Percentiles rank a stretch among this genome's conserved stretches.
Conservation (phyloP, 1,140 invertebrate species). For the Drosophila busckii region DNA sequence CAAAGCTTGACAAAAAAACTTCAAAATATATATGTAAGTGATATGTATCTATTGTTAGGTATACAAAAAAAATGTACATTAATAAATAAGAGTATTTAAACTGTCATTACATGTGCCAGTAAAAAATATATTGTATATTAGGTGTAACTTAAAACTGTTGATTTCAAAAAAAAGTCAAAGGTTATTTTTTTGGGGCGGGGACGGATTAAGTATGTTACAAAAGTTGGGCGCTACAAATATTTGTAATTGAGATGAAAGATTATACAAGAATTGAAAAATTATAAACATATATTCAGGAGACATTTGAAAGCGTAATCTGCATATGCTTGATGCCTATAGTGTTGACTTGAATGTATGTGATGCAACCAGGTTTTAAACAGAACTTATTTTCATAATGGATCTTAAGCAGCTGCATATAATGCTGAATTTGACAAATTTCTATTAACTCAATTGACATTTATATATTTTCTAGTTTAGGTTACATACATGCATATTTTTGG, state of each 20-base stretch:
- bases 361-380: no score
- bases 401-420: constrained; percentile 6
- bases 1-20: constrained; percentile 51
- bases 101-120: constrained; percentile 27
- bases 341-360: no score
- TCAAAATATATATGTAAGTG: constrained; percentile 49
- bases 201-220: constrained; percentile 62
- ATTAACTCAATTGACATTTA: no score
- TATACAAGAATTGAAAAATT: constrained; percentile 21
- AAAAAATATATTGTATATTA: constrained; percentile 27
- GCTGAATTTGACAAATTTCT: not conserved
- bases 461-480: no score
- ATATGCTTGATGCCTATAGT: constrained; percentile 1
- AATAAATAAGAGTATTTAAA: constrained; percentile 26
- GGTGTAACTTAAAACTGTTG: constrained; percentile 45
- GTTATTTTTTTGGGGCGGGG: constrained; percentile 15
- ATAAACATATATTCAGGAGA: constrained; percentile 3
- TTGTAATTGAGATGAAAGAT: constrained; percentile 3
- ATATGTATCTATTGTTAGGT: constrained; percentile 41
- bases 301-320: constrained; percentile 42
- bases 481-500: constrained; percentile 23
- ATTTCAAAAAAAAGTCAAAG: no score
- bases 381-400: no score
- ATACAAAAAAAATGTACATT: constrained; percentile 47
- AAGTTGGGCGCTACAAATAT: constrained; percentile 26